Evolutionary conservation across 2,888 invertebrate species (phyloP).

Genomic region (Drosophila demipolita): DNA sequence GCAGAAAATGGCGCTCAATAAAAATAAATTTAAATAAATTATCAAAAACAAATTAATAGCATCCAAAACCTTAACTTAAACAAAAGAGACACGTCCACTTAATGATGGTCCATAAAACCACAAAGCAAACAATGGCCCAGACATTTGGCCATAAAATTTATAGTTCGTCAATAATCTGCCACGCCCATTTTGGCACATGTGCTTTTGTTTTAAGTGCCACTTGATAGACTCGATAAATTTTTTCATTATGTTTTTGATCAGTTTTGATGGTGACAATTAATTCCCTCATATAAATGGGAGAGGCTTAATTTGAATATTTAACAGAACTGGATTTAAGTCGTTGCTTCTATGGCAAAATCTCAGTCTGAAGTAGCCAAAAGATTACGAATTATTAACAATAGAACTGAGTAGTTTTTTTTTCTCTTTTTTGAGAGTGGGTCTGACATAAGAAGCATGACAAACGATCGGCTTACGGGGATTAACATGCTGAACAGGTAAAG

Average conservation of each 20-base stretch:
- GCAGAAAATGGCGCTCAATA: conserved; percentile 37
- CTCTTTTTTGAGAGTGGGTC: conserved; percentile 10
- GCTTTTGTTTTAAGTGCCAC: conserved; percentile 21
- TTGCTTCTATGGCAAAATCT: conserved; percentile 7
- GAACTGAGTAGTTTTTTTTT: conserved; percentile 26
- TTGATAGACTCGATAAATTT: conserved; percentile 37
- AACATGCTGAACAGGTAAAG: conserved; percentile 25
- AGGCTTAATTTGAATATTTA: conserved; percentile 29
- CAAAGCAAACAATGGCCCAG: conserved; percentile 52
- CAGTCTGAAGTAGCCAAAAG: conserved; percentile 25
- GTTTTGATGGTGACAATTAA: conserved; percentile 52
- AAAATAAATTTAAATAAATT: conserved; percentile 66
- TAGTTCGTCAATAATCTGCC: conserved; percentile 26
- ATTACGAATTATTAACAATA: conserved; percentile 55
- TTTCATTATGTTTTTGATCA: conserved; percentile 17
- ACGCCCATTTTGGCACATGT: conserved; percentile 62
- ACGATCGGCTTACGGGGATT: conserved; percentile 55
- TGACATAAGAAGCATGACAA: conserved; percentile 50
- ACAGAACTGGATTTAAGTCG: conserved; percentile 2
- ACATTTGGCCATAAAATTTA: conserved; percentile 53
- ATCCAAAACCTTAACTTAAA: conserved; percentile 35
- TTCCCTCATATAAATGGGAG: conserved; percentile 27
- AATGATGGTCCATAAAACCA: conserved; percentile 41
- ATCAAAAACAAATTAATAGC: conserved; percentile 55
- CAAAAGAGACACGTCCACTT: conserved; percentile 46